These are phyloP conservation scores for Pediacus dermestoides DNA, from an alignment of 2,888 invertebrate genomes.

Conservation along the genomic window DNA sequence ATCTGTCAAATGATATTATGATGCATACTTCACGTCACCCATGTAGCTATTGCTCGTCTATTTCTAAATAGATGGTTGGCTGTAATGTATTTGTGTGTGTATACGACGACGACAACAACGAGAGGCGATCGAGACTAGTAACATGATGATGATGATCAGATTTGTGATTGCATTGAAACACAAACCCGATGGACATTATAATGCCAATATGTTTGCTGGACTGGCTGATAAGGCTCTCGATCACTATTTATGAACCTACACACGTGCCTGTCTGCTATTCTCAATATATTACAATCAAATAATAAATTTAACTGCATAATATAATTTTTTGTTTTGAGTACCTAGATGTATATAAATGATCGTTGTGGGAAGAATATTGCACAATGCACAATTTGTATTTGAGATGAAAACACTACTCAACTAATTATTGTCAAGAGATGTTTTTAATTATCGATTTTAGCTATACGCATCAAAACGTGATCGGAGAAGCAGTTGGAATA, in stretches of 20 bases:
- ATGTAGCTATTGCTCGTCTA: conserved; percentile 6
- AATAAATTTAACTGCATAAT: no score
- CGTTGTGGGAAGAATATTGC: no score
- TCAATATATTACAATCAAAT: conserved; percentile 2
- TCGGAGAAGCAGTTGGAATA: no score
- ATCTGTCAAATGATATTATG: no score
- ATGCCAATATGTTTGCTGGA: conserved; percentile 43
- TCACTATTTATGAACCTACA: conserved; percentile 39
- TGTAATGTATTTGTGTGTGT: no score
- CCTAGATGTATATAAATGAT: no score
- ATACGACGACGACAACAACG: neutral
- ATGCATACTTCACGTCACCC: conserved; percentile 2
- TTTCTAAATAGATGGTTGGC: conserved; percentile 5
- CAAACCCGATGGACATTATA: conserved; percentile 47
- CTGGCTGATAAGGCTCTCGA: conserved; percentile 35
- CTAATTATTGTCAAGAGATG: no score
- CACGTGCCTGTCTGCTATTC: conserved; percentile 22
- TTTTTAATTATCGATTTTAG: no score
- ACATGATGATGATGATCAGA: conserved; percentile 8
- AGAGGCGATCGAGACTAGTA: conserved; percentile 1
- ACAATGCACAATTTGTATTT: no score
- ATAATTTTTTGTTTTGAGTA: no score
- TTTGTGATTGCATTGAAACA: conserved; percentile 42
- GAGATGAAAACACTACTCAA: no score
- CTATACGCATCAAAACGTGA: no score